Percentiles rank a stretch among this genome's conserved stretches.
phyloP scores from a whole-genome alignment of 2,888 invertebrate species.

The Aspidiotus rigidus region DNA sequence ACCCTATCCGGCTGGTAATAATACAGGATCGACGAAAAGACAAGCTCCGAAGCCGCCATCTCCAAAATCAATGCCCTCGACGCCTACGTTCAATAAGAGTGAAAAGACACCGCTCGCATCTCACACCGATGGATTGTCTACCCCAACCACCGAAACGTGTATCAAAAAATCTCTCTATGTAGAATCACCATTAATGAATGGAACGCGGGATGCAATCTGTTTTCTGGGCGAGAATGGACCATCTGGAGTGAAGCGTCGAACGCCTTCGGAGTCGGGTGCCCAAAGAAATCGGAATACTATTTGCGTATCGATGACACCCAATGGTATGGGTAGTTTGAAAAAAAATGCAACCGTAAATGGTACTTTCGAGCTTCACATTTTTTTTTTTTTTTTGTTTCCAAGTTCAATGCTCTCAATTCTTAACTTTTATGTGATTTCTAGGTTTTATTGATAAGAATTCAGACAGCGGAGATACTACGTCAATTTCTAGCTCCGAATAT shows the following conservation, averaged over 20 bases:
- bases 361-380: neutral
- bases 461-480: neutral
- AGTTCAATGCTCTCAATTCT: neutral
- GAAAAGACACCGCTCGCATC: neutral
- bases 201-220: conserved; percentile 1
- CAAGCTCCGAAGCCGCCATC: conserved; percentile 68
- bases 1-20: conserved; percentile 22
- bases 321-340: conserved; percentile 9
- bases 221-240: neutral
- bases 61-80: conserved; percentile 41
- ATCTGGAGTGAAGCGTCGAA: conserved; percentile 3
- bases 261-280: conserved; percentile 2
- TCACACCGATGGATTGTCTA: neutral
- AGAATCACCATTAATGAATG: conserved; percentile 11
- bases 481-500: neutral
- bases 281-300: conserved; percentile 12
- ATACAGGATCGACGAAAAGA: conserved; percentile 48
- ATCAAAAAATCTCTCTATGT: no score
- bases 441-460: neutral
- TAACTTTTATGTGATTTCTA: neutral
- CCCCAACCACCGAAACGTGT: neutral
- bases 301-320: conserved; percentile 1
- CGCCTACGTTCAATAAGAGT: neutral
- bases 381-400: neutral
- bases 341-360: conserved; percentile 7